Evolutionary conservation across 2,888 invertebrate species (phyloP).

Genomic region (Macropis europaea): DNA sequence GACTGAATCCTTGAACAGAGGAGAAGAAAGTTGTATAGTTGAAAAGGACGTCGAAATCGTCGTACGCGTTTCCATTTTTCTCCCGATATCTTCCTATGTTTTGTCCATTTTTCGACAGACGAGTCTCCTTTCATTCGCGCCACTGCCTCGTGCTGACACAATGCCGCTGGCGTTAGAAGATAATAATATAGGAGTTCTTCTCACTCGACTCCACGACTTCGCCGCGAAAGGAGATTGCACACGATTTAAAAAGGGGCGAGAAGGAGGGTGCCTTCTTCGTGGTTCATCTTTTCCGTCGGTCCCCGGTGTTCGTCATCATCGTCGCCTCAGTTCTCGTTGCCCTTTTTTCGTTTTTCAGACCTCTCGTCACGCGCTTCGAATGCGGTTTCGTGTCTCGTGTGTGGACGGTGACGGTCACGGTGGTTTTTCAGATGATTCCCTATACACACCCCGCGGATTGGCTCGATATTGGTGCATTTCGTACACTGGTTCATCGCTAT

Average conservation of each 20-base stretch:
- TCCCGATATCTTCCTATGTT: background rate
- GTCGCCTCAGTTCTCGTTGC: conserved; percentile 8
- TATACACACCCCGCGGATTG: conserved; percentile 40
- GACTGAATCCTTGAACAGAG: conserved; percentile 27
- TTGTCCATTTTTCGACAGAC: conserved; percentile 46
- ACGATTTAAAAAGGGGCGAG: conserved; percentile 28
- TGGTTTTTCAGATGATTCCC: conserved; percentile 52
- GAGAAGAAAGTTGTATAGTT: conserved; percentile 15
- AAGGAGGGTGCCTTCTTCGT: background rate
- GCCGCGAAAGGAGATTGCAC: conserved; percentile 35
- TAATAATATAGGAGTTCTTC: conserved; percentile 56
- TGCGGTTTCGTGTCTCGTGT: conserved; percentile 56
- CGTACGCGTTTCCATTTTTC: conserved; percentile 37
- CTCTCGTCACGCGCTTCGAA: conserved; percentile 48
- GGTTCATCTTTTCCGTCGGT: conserved; percentile 10
- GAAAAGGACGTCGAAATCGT: conserved; percentile 43
- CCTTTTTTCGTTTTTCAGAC: background rate
- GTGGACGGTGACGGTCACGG: conserved; percentile 51
- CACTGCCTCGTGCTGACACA: conserved; percentile 43
- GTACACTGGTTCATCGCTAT: conserved; percentile 21
- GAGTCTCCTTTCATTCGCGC: conserved; percentile 48
- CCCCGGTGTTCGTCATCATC: conserved; percentile 7
- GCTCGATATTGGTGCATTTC: background rate
- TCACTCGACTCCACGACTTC: conserved; percentile 32
- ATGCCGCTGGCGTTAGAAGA: conserved; percentile 58